Base-by-base conservation (phyloP, 2,888 invertebrate species). In the Perdita meconis region DNA sequence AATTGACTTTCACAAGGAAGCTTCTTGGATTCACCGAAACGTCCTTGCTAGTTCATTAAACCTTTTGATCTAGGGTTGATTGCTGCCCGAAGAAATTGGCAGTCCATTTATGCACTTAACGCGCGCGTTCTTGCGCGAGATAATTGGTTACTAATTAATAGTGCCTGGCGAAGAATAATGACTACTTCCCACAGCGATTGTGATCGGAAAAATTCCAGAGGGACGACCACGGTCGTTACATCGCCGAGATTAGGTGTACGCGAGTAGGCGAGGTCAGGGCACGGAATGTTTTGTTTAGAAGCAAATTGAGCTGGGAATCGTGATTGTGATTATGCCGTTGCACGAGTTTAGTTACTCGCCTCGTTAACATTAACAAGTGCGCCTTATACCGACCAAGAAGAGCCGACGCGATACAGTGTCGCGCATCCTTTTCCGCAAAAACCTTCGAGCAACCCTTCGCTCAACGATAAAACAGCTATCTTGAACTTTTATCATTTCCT, bases 131-230 rank as follows among this genome's bases (percentile, higher is more conserved):
- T 61, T 63, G 1, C 24, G 56, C 60, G 19, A 51, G 59, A 40
- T 78, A 84, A 82, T 84, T 84, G 76, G 73, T 76, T 53, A 76
- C 82, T 84, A 84, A 84, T 82, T 84, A 84, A 84, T 80, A 82
- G 74, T 67, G 44, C 19, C 53, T 72, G 51, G 34, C 19, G 26
- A 24, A 34, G 38, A 66, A 60, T 84, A 83, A 81, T 73, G 63
- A 57, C 36, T 3, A 30, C 19, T 80, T 84, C 84, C 56, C 84
- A 84, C 75, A 71, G 19, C 30, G 84, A 84, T 84, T 80, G 60
- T 34, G 44, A 84, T 84, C 82, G 24, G n/a, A n/a, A 51, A 67
- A 79, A 77, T 79, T 77, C 80, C 71, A 68, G 40, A 56, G 59
- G 40, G 72, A 72, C 59, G 72, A 80, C 78, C 76, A 56, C 50